A percentile compares a stretch with the other conserved stretches of the same genome.
These are phyloP conservation scores for Lanistes nyassanus DNA, from an alignment of 1,140 invertebrate genomes.

Conservation along the genomic window DNA sequence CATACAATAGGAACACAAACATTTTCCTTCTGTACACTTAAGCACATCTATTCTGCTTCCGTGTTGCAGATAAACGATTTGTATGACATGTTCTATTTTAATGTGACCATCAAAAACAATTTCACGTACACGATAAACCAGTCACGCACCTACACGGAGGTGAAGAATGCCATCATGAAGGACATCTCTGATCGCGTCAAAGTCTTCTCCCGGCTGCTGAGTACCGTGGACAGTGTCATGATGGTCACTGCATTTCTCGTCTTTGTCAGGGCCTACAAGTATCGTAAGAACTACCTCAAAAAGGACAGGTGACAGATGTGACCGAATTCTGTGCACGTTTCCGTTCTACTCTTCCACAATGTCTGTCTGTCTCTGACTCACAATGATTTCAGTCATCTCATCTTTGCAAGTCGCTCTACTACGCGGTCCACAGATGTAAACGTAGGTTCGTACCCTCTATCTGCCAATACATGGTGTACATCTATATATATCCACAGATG, in stretches of 20 bases:
- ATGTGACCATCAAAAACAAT: slow-evolving; percentile 56
- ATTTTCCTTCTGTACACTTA: no score
- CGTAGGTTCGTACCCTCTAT: neutral
- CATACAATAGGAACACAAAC: no score
- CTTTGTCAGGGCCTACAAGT: slow-evolving; percentile 65
- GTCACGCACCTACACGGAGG: slow-evolving; percentile 51
- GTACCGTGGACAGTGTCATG: slow-evolving; percentile 46
- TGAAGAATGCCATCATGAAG: slow-evolving; percentile 52
- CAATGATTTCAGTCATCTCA: neutral
- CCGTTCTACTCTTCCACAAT: neutral
- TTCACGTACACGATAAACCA: slow-evolving; percentile 58
- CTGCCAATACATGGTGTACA: neutral
- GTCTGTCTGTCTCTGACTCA: slow-evolving; percentile 2
- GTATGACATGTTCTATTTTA: slow-evolving; percentile 64
- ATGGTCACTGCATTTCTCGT: slow-evolving; percentile 49
- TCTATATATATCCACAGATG: neutral
- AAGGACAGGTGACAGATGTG: slow-evolving; percentile 76
- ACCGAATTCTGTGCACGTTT: neutral
- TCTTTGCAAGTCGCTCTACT: no score
- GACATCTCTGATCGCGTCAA: slow-evolving; percentile 48
- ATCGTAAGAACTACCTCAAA: slow-evolving; percentile 78
- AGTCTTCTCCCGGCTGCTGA: slow-evolving; percentile 35
- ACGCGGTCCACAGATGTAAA: no score
- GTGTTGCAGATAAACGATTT: slow-evolving; percentile 37
- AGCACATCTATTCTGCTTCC: no score